Conservation (phyloP, 2,113 vertebrate species). For the Nothocercus julius region DNA sequence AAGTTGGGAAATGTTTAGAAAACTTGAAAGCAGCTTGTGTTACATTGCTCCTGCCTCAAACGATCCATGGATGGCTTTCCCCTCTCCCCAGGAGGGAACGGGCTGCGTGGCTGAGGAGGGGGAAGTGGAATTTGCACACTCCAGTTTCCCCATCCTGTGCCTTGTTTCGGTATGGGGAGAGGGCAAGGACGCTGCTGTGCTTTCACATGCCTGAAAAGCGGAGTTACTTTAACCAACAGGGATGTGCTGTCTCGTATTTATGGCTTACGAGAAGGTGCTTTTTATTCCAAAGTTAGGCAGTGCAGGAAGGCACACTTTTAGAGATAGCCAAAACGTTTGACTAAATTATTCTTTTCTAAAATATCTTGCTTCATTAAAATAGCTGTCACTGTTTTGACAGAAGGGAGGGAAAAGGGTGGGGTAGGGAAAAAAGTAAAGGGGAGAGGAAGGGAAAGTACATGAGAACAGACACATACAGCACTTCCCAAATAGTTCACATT, state of each 20-base stretch:
- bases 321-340: background rate
- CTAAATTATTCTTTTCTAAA: background rate
- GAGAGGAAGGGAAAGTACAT: background rate
- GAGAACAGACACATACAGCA: background rate
- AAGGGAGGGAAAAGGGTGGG: background rate
- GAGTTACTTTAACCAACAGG: background rate
- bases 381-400: background rate
- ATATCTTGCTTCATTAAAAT: background rate
- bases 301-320: background rate
- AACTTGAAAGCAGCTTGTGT: conserved; percentile 54
- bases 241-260: background rate
- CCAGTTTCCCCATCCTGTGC: accelerated
- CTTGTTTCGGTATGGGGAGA: background rate
- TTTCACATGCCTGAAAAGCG: background rate
- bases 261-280: background rate
- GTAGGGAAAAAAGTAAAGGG: background rate
- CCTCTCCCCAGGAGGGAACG: background rate
- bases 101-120: background rate
- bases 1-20: conserved; percentile 73
- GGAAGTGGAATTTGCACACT: background rate
- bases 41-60: conserved; percentile 46
- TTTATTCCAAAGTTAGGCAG: background rate
- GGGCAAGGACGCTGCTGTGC: background rate
- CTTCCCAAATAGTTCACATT: background rate
- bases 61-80: background rate